Evolutionary conservation across 2,797 vertebrate genomes (phyloP), one percentile per base, ranked within the genome.

Genomic region (Echeneis naucrates): DNA sequence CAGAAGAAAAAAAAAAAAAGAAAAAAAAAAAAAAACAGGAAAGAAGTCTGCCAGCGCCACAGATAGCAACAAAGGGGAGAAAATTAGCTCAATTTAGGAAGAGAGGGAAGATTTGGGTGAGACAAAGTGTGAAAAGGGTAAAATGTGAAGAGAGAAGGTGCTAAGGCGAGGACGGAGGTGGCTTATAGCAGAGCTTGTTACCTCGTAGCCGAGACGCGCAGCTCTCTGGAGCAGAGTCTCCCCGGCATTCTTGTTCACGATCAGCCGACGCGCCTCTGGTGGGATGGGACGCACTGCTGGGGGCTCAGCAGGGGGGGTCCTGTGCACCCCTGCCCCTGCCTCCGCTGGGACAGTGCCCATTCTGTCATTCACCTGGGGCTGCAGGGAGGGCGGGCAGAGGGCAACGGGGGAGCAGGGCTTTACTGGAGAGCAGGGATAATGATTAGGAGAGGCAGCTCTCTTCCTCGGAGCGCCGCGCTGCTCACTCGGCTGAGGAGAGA

Each of bases 241-340:
- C 0, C 98, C 98, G 0, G 98, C 98, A 12, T 99, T 99, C 93
- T 99, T 99, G 92, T 99, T 99, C 80, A 99, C 98, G 45, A 99
- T 99, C 7, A 99, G 96, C 69, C 97, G 92, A 4, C 97, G 95
- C 0, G 98, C 98, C 82, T 99, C 98, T 0, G 97, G 98, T 0
- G 98, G 98, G 95, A 99, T 98, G 0, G 98, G 97, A 9, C 97
- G 96, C 80, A 96, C 94, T 6, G 92, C 88, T 27, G 96, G 93
- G 77, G 88, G 89, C 87, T 98, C 97, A 1, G 86, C 92, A 33
- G 86, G 82, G 94, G 93, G 89, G 78, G 92, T 85, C 95, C 93
- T 67, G 85, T 95, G 74, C 83, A 13, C 0, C 90, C 93, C 92
- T 69, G 84, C 78, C 16, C n/a, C n/a, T n/a, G 44, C 74, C 79